phyloP scores from a whole-genome alignment of 2,888 invertebrate genomes.

The Pristionchus arcanus region DNA sequence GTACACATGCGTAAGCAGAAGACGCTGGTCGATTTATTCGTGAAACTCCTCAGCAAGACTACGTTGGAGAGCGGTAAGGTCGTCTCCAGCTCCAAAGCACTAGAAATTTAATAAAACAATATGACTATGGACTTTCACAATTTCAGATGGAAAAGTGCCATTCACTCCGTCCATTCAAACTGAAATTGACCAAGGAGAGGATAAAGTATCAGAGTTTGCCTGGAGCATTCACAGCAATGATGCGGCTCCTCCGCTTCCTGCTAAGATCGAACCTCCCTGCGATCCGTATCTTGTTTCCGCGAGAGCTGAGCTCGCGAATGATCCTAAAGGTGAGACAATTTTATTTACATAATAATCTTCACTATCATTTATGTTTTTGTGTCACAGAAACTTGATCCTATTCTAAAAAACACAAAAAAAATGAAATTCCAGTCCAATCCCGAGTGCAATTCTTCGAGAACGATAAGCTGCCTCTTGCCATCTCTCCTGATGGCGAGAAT shows the following conservation, averaged over 20 bases:
- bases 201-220: too few relatives aligned
- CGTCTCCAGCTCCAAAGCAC: too few relatives aligned
- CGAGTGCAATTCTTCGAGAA: background rate
- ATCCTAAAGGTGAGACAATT: background rate
- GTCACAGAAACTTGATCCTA: too few relatives aligned
- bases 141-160: background rate
- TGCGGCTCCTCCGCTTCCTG: background rate
- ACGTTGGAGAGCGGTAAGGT: background rate
- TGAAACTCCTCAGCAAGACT: background rate
- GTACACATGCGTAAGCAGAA: background rate
- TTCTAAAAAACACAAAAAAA: background rate
- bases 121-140: too few relatives aligned
- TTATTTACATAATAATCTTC: background rate
- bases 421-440: background rate
- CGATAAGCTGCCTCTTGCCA: background rate
- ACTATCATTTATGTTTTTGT: background rate
- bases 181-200: background rate
- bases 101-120: too few relatives aligned
- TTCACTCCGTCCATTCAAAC: background rate
- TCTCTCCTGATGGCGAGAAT: constrained; percentile 4
- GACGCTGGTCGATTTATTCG: background rate
- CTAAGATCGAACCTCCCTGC: background rate
- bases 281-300: background rate
- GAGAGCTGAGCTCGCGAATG: background rate
- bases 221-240: background rate